Base-by-base conservation (phyloP, 2,797 vertebrate genomes). In the Sphenopsis melanotis region DNA sequence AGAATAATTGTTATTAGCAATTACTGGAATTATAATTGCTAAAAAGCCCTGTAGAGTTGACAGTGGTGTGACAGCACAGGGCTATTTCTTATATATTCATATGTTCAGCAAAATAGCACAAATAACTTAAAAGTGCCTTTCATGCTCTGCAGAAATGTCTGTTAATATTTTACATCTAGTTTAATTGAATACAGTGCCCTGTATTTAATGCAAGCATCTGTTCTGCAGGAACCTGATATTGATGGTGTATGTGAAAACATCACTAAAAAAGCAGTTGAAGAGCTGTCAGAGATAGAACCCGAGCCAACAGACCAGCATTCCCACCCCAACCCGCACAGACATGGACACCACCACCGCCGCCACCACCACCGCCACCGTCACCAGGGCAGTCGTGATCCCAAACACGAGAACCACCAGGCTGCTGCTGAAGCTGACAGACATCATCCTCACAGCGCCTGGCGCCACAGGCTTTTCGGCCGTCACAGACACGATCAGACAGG, bases 191-290 rank as follows among this genome's bases (percentile, higher is more conserved):
- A 9, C 4, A 42, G 30, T 85, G 49, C 10, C 27, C 63, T 63
- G 6, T 70, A 20, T 86, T 83, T 80, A 91, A 65, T 29, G 19
- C 19, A 27, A 20, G 20, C 6, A 5, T 74, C 47, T 97, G 32
- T 94, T 71, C 97, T 97, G 15, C 93, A 98, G 98, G 97, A 85
- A 32, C n/a, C 85, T 2, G 50, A 74, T 41, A 66, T 65, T 65
- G 91, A 75, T 22, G 27, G 2, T 14, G 4, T 75, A 19, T 96
- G 96, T 69, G 72, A 94, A 71, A 96, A 96, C 69, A 83, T 94
- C 64, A 95, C 82, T 15, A 92, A 65, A 70, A 46, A 63, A 30
- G 41, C 34, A 2, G 82, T 83, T 50, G 93, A 82, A 57, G 42
- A 83, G 46, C 65, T 87, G 29, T 52, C 69, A 36, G 90, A 90